phyloP scores from a whole-genome alignment of 1,140 invertebrate species.

The Ceratosolen fusciceps region DNA sequence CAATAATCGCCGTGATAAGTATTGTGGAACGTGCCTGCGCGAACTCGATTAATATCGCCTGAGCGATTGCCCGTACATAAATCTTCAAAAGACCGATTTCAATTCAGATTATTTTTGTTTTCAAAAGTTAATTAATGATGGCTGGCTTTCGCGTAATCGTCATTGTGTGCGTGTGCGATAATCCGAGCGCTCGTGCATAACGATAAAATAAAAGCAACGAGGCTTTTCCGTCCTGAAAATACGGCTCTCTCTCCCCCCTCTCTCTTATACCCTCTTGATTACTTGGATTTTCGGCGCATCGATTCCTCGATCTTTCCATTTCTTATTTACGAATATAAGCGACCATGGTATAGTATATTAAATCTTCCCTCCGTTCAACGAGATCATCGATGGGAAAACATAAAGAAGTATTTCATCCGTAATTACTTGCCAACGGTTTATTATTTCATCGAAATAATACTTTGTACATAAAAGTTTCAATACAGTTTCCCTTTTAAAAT shows the following conservation, averaged over 20 bases:
- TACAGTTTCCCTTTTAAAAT: no score
- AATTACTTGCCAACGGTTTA: no score
- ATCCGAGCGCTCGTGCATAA: background rate
- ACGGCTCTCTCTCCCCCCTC: no score
- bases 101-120: conserved; percentile 13
- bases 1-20: conserved; percentile 6
- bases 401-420: no score
- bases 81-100: conserved; percentile 4
- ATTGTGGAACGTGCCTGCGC: background rate
- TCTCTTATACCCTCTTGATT: background rate
- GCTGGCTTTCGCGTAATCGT: background rate
- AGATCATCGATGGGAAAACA: no score
- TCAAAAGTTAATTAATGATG: conserved; percentile 9
- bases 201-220: background rate
- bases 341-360: no score
- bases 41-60: background rate
- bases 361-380: no score
- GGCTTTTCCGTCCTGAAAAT: background rate
- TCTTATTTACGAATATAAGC: no score
- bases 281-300: background rate
- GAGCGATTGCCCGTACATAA: background rate
- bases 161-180: background rate
- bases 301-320: background rate
- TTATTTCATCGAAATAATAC: no score
- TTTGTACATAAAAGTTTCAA: no score